Percentiles rank a stretch among this genome's conserved stretches.
These are phyloP conservation scores for Amaurobius ferox DNA, from an alignment of 2,888 invertebrate species.

Conservation along the genomic window DNA sequence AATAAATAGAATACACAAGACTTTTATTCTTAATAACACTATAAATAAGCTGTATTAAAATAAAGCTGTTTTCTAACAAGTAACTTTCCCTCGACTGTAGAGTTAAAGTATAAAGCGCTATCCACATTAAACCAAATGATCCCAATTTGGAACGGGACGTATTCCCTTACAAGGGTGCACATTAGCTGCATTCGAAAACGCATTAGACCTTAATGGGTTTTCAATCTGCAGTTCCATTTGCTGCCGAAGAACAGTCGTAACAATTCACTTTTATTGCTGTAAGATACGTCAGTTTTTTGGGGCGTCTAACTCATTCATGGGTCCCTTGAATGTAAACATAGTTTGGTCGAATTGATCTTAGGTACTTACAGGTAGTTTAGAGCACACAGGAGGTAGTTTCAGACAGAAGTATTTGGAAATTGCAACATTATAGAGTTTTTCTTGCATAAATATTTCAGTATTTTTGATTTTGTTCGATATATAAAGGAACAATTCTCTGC, in stretches of 20 bases:
- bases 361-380: too few relatives aligned
- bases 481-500: too few relatives aligned
- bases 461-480: too few relatives aligned
- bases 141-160: neutral
- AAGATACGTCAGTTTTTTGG: neutral
- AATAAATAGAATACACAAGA: neutral
- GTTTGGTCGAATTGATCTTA: neutral
- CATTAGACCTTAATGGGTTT: neutral
- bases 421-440: too few relatives aligned
- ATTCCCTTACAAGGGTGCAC: neutral
- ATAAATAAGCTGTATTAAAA: neutral
- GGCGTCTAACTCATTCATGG: neutral
- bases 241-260: neutral
- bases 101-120: neutral
- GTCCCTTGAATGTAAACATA: neutral
- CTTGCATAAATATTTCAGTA: too few relatives aligned
- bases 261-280: neutral
- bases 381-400: too few relatives aligned
- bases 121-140: neutral
- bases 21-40: neutral
- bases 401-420: too few relatives aligned
- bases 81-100: too few relatives aligned
- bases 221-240: neutral
- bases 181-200: neutral
- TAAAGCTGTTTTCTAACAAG: neutral